A percentile compares a stretch with the other conserved stretches of the same genome.
Conservation (phyloP, 2,888 invertebrate species). For the Pelosia muscerda region DNA sequence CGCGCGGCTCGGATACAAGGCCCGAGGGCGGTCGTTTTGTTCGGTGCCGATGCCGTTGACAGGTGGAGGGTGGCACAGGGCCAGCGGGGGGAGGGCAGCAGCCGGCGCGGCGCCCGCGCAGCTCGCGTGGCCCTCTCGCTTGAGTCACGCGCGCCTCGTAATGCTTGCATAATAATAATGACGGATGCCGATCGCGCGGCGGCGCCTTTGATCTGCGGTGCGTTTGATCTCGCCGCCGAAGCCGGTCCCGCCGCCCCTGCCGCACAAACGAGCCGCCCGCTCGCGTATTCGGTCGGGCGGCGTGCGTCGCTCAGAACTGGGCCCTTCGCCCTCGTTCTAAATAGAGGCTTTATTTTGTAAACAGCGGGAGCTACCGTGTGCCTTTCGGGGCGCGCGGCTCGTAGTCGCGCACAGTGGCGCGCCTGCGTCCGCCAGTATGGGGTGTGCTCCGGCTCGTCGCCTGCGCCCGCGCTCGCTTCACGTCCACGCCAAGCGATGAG, state of each 20-base stretch:
- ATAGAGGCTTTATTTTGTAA: constrained; percentile 86
- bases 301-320: constrained; percentile 72
- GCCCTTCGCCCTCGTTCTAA: constrained; percentile 85
- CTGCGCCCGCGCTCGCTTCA: constrained; percentile 55
- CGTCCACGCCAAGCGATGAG: constrained; percentile 57
- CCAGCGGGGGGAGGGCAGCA: constrained; percentile 58
- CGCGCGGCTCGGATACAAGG: constrained; percentile 48
- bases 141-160: constrained; percentile 86
- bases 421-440: constrained; percentile 77
- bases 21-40: constrained; percentile 61
- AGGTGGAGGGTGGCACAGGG: constrained; percentile 67
- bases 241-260: constrained; percentile 84
- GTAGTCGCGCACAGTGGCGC: constrained; percentile 62
- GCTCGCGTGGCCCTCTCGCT: constrained; percentile 85
- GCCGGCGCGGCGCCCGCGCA: constrained; percentile 78
- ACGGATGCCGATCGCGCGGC: constrained; percentile 87
- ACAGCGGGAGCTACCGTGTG: constrained; percentile 82
- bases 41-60: constrained; percentile 61
- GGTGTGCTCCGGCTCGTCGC: constrained; percentile 68
- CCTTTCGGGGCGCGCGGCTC: constrained; percentile 54
- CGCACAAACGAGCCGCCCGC: constrained; percentile 84
- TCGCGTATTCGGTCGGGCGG: constrained; percentile 85
- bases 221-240: constrained; percentile 85
- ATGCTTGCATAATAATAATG: constrained; percentile 88
- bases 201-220: constrained; percentile 85